Conservation (phyloP, 2,888 invertebrate species). For the Graphium colonna region DNA sequence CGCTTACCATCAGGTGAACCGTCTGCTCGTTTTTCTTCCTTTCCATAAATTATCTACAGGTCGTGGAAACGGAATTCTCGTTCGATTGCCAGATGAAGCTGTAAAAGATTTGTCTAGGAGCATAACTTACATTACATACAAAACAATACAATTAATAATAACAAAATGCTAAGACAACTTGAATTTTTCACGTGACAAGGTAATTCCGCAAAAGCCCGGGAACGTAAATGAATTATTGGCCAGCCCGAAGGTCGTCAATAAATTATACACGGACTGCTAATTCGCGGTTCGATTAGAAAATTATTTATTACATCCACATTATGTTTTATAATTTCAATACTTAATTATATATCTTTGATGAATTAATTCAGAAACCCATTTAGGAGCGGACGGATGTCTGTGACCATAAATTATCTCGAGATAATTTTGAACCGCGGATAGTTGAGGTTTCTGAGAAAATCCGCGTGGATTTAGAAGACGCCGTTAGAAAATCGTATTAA, state of each 20-base stretch:
- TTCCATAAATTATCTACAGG: too few relatives aligned
- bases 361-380: slow-evolving; percentile 13
- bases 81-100: too few relatives aligned
- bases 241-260: slow-evolving; percentile 33
- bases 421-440: background rate
- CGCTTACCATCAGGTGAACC: too few relatives aligned
- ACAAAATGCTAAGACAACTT: too few relatives aligned
- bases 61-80: too few relatives aligned
- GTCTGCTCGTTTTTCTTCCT: too few relatives aligned
- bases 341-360: slow-evolving; percentile 18
- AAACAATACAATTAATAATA: too few relatives aligned
- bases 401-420: slow-evolving; percentile 8
- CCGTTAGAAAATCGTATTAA: too few relatives aligned
- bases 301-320: slow-evolving; percentile 24
- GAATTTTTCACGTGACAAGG: too few relatives aligned
- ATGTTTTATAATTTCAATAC: slow-evolving; percentile 19
- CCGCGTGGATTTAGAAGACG: too few relatives aligned
- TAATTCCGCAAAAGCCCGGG: slow-evolving; percentile 52
- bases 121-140: too few relatives aligned
- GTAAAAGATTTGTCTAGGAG: too few relatives aligned
- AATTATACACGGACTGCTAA: slow-evolving; percentile 36
- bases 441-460: background rate
- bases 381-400: slow-evolving; percentile 6
- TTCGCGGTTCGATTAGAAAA: slow-evolving; percentile 34
- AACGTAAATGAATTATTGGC: slow-evolving; percentile 57